A percentile compares a stretch with the other conserved stretches of the same genome.
Conservation (phyloP, 2,888 invertebrate genomes). For the Phanerotoma sp. region DNA sequence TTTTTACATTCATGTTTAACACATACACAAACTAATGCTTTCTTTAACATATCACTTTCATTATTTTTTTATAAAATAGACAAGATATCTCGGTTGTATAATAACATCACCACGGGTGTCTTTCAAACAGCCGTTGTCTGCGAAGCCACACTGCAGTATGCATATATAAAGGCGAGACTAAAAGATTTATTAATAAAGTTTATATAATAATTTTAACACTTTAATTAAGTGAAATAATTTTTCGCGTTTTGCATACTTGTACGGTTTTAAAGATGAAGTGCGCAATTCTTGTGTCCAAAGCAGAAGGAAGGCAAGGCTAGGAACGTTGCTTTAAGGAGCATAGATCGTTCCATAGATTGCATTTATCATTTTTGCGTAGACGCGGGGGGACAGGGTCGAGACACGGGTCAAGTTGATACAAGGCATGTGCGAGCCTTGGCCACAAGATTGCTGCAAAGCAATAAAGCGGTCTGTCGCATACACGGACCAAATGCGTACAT, state of each 20-base stretch:
- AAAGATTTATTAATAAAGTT: no score
- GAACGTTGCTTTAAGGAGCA: conserved; percentile 27
- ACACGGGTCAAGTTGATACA: conserved; percentile 34
- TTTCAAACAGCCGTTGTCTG: no score
- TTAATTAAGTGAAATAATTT: no score
- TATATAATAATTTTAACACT: no score
- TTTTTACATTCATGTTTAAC: background rate
- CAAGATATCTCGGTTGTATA: no score
- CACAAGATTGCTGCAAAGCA: conserved; percentile 23
- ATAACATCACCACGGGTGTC: no score
- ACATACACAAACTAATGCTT: no score
- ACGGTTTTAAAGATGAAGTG: conserved; percentile 3
- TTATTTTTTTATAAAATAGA: no score
- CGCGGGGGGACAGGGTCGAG: conserved; percentile 29
- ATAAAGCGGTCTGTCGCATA: conserved; percentile 35
- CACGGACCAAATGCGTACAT: conserved; percentile 20
- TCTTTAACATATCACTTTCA: no score
- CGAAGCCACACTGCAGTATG: no score
- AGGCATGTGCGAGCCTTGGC: conserved; percentile 24
- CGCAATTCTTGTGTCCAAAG: background rate
- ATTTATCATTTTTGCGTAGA: conserved; percentile 35
- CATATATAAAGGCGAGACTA: no score
- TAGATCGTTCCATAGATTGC: conserved; percentile 34
- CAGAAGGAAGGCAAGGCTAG: conserved; percentile 18
- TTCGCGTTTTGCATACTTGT: background rate